Conservation (phyloP, 2,113 vertebrate genomes). For the Campylomormyrus numenius region DNA sequence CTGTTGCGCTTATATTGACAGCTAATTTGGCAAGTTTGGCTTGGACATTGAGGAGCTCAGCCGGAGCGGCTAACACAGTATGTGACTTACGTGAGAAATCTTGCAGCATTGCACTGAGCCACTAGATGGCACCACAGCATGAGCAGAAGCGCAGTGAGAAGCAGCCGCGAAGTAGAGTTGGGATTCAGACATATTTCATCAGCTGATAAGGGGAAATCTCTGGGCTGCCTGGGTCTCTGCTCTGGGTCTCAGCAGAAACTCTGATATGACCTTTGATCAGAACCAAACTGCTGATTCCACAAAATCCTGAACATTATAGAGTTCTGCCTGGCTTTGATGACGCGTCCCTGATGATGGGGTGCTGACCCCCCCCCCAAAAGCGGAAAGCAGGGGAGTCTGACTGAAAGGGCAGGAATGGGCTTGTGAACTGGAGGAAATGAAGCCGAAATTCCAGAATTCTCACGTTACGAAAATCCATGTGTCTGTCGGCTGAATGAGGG, state of each 20-base stretch:
- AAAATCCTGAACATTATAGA: background rate
- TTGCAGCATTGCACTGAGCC: background rate
- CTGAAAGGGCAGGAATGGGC: background rate
- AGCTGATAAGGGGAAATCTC: background rate
- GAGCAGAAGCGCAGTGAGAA: background rate
- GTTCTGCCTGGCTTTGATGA: background rate
- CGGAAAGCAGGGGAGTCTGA: background rate
- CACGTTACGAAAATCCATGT: background rate
- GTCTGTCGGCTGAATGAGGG: background rate
- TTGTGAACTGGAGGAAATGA: background rate
- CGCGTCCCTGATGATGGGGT: background rate
- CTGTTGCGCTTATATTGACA: background rate
- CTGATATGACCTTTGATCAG: background rate
- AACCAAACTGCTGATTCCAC: background rate
- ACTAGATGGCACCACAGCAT: slow-evolving; percentile 1
- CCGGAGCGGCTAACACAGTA: background rate
- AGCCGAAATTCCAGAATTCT: background rate
- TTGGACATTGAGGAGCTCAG: background rate
- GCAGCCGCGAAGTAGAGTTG: background rate
- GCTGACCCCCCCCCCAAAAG: background rate
- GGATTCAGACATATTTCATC: background rate
- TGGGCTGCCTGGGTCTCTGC: background rate
- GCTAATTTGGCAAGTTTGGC: background rate
- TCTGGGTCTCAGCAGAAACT: background rate
- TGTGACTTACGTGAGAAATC: background rate